Base-by-base conservation (phyloP, 1,140 invertebrate species). In the Drosophila nigromelanica region DNA sequence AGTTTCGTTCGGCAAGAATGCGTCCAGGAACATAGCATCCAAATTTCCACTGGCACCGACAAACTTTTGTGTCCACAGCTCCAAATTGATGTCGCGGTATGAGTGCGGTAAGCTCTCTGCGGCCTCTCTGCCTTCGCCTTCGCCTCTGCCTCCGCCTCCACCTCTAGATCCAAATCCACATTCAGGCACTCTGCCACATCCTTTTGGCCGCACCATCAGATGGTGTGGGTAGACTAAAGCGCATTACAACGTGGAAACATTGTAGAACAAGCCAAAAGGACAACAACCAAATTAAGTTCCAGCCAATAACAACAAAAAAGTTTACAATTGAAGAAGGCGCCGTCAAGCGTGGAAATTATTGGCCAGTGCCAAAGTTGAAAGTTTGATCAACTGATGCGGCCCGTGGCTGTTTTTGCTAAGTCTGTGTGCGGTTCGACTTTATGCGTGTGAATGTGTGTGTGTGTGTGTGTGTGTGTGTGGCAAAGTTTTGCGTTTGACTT, bases 41-140 rank as follows among this genome's bases (percentile, higher is more conserved):
- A 89, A 89, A 91, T 91, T 91, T 76, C 90, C 86, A 70, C 67
- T 54, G 66, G 77, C 75, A 60, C 90, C 90, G 76, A 90, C 83
- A 81, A 87, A 91, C 83, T 91, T 90, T 87, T 91, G 90, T 90
- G 90, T 91, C 90, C 90, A 91, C 76, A 91, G 73, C 78, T 90
- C 83, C 62, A 91, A 90, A 86, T 83, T 91, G 86, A 85, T 81
- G 85, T 91, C 85, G 81, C 75, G 89, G 79, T 74, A 37, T 51
- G 60, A 74, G 74, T 74, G 55, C 55, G 67, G 37, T 40, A 15
- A 43, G 67, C 59, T 51, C 56, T 52, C 58, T 67, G 51, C 37
- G 48, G 42, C 24, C 35, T 54, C 33, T 18, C 18, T 18, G 18
- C 24, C 24, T 3, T 4, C 24, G 5, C n/a, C n/a, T n/a, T n/a